Conservation (phyloP, 1,140 invertebrate genomes). For the Drosophila obscura region DNA sequence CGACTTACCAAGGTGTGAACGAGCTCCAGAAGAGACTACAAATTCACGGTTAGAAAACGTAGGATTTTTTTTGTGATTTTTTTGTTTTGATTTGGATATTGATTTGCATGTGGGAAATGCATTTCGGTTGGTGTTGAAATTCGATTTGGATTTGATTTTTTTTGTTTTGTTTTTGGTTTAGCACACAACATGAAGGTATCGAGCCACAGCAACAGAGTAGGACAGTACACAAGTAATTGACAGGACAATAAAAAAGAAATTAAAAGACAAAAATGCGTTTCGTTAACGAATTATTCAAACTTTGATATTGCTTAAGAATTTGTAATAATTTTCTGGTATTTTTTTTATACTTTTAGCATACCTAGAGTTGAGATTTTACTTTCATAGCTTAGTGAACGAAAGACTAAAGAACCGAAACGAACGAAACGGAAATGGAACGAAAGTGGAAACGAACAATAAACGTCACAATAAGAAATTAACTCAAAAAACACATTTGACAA, state of each 20-base stretch:
- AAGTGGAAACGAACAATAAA: slow-evolving; percentile 2
- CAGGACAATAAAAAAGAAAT: slow-evolving; percentile 83
- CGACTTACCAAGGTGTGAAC: slow-evolving; percentile 97
- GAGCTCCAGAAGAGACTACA: slow-evolving; percentile 98
- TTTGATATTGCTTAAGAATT: slow-evolving; percentile 56
- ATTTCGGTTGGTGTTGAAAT: slow-evolving; percentile 68
- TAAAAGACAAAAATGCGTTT: slow-evolving; percentile 82
- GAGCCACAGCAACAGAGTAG: slow-evolving; percentile 87
- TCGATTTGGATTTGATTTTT: slow-evolving; percentile 52
- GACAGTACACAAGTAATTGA: slow-evolving; percentile 87
- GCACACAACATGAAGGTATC: slow-evolving; percentile 83
- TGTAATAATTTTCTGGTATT: slow-evolving; percentile 38
- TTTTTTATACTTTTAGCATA: slow-evolving; percentile 49
- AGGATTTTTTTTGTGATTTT: slow-evolving; percentile 48
- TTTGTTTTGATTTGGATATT: slow-evolving; percentile 54
- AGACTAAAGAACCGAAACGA: slow-evolving; percentile 22
- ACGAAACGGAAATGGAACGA: slow-evolving; percentile 38
- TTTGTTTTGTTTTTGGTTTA: slow-evolving; percentile 68
- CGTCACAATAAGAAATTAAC: slow-evolving; percentile 45
- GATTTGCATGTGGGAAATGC: slow-evolving; percentile 62
- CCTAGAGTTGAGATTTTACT: slow-evolving; percentile 51
- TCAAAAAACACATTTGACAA: slow-evolving; percentile 76
- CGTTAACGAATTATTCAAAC: slow-evolving; percentile 79
- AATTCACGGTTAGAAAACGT: slow-evolving; percentile 76
- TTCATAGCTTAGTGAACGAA: slow-evolving; percentile 44